Evolutionary conservation across 1,140 invertebrate genomes (phyloP), one percentile per base, ranked within the genome.

Genomic region (Trachymyrmex septentrionalis): DNA sequence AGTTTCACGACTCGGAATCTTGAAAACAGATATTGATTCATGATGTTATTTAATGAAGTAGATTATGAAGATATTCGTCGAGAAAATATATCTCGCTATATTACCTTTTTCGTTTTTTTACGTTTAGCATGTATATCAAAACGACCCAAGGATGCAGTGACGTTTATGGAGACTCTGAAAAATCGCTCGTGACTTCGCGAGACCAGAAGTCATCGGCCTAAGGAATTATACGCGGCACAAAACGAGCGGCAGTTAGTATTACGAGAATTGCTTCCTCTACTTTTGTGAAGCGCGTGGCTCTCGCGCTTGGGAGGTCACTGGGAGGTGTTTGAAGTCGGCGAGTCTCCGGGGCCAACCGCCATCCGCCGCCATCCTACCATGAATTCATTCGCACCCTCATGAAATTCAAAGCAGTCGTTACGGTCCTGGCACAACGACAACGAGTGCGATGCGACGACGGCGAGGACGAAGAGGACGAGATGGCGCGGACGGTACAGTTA

Each of bases 361-460:
- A 67, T 67, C 64, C 64, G 64, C 34, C 66, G 66, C 90, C 89
- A 84, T 87, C 81, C 87, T 87, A 89, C 91, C 87, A 91, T 93
- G 92, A 94, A 94, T 94, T 93, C 93, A 94, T 94, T 94, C 93
- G 91, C 87, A 90, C 91, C 92, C 90, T 92, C 92, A 92, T 91
- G 91, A 93, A 94, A 94, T 94, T 94, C 93, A 94, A 94, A 94
- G 92, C 92, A 93, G 93, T 93, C 92, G 93, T 94, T 94, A 94
- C 92, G 88, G 91, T 92, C 87, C 90, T 91, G 90, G 90, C 90
- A 80, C 90, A 85, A 91, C 87, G 85, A 89, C 90, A 87, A 89
- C 87, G 89, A 88, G 55, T 21, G 48, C 86, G 64, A 72, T 48
- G 66, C 66, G 66, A 69, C 66, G 76, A 78, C 73, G 73, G 61